Percentiles rank a stretch among this genome's conserved stretches.
phyloP scores from a whole-genome alignment of 2,888 invertebrate genomes.

The Stenotaenia linearis region DNA sequence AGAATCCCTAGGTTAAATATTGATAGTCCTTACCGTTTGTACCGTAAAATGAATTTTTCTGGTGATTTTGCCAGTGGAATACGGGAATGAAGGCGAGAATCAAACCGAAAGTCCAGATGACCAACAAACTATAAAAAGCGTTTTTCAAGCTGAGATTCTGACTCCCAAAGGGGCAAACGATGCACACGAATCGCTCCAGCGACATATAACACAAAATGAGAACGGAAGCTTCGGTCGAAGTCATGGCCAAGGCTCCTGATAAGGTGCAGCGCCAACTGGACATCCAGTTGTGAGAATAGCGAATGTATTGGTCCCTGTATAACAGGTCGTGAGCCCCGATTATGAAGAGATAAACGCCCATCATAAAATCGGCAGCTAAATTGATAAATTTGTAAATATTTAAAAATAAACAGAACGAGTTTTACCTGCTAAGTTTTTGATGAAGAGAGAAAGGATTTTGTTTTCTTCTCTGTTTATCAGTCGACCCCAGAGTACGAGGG shows the following conservation, averaged over 20 bases:
- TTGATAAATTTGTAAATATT: too few species aligned
- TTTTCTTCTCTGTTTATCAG: constrained; percentile 56
- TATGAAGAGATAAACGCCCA: constrained; percentile 61
- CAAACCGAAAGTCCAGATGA: constrained; percentile 59
- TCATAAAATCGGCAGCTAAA: constrained; percentile 61
- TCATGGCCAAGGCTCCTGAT: constrained; percentile 60
- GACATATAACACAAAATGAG: constrained; percentile 64
- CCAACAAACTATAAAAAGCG: constrained; percentile 52
- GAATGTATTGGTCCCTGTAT: constrained; percentile 56
- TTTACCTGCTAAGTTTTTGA: constrained; percentile 62
- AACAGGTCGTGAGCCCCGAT: constrained; percentile 58
- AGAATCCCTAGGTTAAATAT: too few species aligned
- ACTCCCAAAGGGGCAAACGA: constrained; percentile 53
- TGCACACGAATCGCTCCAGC: constrained; percentile 60
- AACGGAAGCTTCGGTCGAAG: constrained; percentile 63
- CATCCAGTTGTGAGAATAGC: constrained; percentile 58
- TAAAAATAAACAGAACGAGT: too few species aligned
- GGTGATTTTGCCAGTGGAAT: constrained; percentile 53
- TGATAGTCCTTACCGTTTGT: constrained; percentile 60
- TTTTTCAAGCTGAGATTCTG: constrained; percentile 50
- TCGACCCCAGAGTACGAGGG: constrained; percentile 57
- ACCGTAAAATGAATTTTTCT: constrained; percentile 55
- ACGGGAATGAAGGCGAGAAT: constrained; percentile 61
- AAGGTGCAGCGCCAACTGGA: constrained; percentile 60
- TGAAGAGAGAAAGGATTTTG: constrained; percentile 58